A percentile compares a stretch with the other conserved stretches of the same genome.
Conservation (phyloP, 2,888 invertebrate species). For the Andrena fulva region DNA sequence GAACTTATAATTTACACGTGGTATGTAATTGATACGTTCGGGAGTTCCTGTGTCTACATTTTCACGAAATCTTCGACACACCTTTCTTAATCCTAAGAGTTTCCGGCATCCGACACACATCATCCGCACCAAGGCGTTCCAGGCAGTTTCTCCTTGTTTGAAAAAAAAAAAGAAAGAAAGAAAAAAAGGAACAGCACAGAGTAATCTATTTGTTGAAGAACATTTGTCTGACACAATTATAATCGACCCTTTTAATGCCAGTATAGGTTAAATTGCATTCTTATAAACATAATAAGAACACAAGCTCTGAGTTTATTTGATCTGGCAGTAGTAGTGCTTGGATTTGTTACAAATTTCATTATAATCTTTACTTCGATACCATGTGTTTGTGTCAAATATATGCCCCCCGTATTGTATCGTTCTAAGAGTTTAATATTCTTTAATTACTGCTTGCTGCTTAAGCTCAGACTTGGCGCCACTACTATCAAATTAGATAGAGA, state of each 20-base stretch:
- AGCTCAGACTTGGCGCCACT: slow-evolving; percentile 12
- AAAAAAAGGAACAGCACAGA: slow-evolving; percentile 46
- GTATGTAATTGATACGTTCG: slow-evolving; percentile 37
- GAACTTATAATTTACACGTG: slow-evolving; percentile 37
- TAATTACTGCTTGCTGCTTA: slow-evolving; percentile 14
- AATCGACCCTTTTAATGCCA: slow-evolving; percentile 68
- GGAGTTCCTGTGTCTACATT: slow-evolving; percentile 51
- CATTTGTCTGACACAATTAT: slow-evolving; percentile 59
- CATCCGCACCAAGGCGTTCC: slow-evolving; percentile 45
- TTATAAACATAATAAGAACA: slow-evolving; percentile 32
- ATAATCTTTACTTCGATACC: background rate
- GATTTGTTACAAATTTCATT: slow-evolving; percentile 17
- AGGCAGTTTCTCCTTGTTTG: slow-evolving; percentile 40
- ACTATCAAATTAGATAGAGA: slow-evolving; percentile 50
- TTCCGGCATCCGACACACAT: slow-evolving; percentile 45
- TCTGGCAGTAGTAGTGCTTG: slow-evolving; percentile 41
- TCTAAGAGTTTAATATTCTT: background rate
- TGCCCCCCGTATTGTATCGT: slow-evolving; percentile 6
- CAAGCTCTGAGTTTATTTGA: slow-evolving; percentile 47
- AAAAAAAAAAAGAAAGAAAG: slow-evolving; percentile 8
- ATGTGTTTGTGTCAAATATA: background rate
- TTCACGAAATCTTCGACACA: slow-evolving; percentile 34
- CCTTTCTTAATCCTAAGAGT: slow-evolving; percentile 39
- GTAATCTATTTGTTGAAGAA: slow-evolving; percentile 49
- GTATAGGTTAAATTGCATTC: slow-evolving; percentile 55